Evolutionary conservation across 2,113 vertebrate species (phyloP), one percentile per base, ranked within the genome.

Genomic region (Caranx ignobilis): DNA sequence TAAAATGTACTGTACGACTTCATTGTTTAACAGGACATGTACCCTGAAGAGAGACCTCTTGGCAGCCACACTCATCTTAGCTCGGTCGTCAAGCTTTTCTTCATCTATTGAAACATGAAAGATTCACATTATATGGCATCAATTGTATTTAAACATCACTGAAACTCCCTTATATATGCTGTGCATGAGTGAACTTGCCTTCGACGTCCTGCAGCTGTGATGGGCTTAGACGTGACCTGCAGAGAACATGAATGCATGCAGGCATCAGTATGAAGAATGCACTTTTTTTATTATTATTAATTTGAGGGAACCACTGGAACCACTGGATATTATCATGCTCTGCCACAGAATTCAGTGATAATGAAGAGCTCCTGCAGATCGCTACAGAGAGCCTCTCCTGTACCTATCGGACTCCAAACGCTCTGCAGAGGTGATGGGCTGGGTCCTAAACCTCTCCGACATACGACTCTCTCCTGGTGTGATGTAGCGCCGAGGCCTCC

Each of bases 401-500:
- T 97, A 99, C 98, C 98, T 97, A 96, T 98, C 96, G 2, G 96
- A 97, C 91, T 99, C 96, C 91, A 98, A 94, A 81, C 97, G 96
- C 91, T 99, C 98, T 86, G 97, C 97, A 86, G 97, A 99, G 1
- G 98, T 99, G 94, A 99, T 95, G 89, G 98, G 98, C 87, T 99
- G 98, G 57, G 98, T 99, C 94, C 97, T 96, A 95, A 98, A 99
- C 92, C 98, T 96, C 92, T 99, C 97, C 87, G 97, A 96, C 93
- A 96, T 96, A 91, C 97, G 97, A 94, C 91, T 97, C 91, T 99
- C 97, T 89, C 97, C 97, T 71, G 97, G 96, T 87, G 96, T 93
- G 88, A 99, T 96, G 95, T 99, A 99, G 68, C 97, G 96, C 21
- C 96, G 96, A 1, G 97, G 96, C 91, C 93, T 97, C 85, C 97